Evolutionary conservation across 2,797 vertebrate species (phyloP).

Genomic region (Vespertilio murinus): DNA sequence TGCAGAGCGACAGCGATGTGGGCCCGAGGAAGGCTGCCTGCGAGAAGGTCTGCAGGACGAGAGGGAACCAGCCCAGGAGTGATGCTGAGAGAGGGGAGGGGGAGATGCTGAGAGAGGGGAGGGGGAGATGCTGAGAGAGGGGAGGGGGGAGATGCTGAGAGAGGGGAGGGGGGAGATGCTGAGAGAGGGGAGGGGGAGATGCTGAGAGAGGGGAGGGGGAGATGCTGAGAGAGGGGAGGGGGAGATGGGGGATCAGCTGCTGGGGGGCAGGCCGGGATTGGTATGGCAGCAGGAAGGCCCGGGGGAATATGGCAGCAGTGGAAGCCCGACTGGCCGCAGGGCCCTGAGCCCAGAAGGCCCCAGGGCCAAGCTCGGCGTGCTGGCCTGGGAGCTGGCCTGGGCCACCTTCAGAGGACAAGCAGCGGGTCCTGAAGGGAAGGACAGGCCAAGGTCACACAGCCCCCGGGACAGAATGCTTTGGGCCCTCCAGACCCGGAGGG

Average conservation of each 20-base stretch:
- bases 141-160: neutral
- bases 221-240: too few species aligned
- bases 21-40: neutral
- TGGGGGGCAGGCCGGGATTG: neutral
- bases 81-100: neutral
- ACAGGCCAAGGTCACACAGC: neutral
- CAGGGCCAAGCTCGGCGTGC: neutral
- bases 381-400: neutral
- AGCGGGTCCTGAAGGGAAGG: neutral
- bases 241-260: neutral
- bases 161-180: too few species aligned
- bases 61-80: neutral
- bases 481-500: neutral
- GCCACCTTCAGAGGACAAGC: neutral
- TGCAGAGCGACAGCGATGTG: neutral
- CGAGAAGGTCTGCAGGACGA: neutral
- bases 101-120: neutral
- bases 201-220: neutral
- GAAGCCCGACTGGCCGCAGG: neutral
- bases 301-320: neutral
- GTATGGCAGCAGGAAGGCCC: neutral
- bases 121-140: neutral
- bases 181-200: neutral
- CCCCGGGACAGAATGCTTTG: neutral
- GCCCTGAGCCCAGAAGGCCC: neutral